Conservation (phyloP, 2,888 invertebrate genomes). For the Tipula vernalis region DNA sequence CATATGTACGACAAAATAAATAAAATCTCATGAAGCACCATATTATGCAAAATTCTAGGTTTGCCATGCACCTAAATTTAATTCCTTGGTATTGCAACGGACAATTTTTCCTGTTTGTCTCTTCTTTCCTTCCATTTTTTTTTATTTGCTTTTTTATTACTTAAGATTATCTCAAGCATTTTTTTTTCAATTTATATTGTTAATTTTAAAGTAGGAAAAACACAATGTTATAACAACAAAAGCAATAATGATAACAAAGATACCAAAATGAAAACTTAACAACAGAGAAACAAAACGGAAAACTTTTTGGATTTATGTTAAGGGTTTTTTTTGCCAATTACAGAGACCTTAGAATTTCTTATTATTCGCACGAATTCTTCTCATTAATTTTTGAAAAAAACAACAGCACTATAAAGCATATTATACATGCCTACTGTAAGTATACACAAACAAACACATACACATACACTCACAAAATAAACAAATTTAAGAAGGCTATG, state of each 20-base stretch:
- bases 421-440: not conserved
- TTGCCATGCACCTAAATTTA: too few relatives aligned
- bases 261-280: not conserved
- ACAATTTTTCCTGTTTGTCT: not conserved
- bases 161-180: not conserved
- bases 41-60: not conserved
- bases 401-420: not conserved
- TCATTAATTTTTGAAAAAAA: not conserved
- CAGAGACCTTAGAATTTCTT: not conserved
- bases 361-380: not conserved
- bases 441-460: not conserved
- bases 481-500: not conserved
- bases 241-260: not conserved
- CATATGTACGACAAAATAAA: not conserved
- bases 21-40: not conserved
- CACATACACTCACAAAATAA: too few relatives aligned
- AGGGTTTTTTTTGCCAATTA: not conserved
- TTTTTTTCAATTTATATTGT: not conserved
- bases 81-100: not conserved
- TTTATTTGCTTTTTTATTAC: not conserved
- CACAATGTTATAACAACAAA: not conserved
- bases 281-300: not conserved
- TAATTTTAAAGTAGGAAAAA: not conserved
- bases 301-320: not conserved
- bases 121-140: not conserved